phyloP scores from a whole-genome alignment of 1,140 invertebrate genomes.

The Daktulosphaira vitifoliae region DNA sequence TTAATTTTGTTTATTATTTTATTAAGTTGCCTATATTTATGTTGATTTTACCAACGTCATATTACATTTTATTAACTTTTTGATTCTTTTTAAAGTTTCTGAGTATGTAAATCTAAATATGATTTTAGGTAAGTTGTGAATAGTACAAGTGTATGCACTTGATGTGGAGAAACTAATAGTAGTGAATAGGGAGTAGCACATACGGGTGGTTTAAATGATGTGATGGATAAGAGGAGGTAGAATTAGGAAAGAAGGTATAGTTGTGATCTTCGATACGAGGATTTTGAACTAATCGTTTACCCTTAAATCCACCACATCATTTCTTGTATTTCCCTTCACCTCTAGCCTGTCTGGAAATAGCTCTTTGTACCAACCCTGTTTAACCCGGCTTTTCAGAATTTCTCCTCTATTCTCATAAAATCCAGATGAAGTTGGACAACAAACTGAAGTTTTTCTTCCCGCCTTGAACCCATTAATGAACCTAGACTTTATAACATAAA shows the following conservation, averaged over 20 bases:
- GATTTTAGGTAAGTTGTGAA: slow-evolving; percentile 14
- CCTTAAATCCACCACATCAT: background rate
- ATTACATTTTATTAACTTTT: too few species aligned
- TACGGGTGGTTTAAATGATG: background rate
- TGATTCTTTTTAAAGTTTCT: slow-evolving; percentile 27
- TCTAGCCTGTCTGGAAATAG: slow-evolving; percentile 29
- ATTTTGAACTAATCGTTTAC: slow-evolving; percentile 13
- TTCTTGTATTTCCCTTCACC: slow-evolving; percentile 19
- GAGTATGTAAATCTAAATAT: slow-evolving; percentile 28
- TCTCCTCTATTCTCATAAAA: background rate
- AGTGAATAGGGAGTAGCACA: too few species aligned
- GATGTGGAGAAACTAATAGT: background rate
- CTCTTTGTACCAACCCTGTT: slow-evolving; percentile 31
- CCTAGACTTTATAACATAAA: background rate
- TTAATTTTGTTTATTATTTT: too few species aligned
- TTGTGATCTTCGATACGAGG: slow-evolving; percentile 22
- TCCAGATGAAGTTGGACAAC: slow-evolving; percentile 22
- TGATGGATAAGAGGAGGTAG: background rate
- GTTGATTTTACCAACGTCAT: too few species aligned
- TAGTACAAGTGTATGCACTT: background rate
- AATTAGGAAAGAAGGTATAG: background rate
- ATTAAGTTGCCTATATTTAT: too few species aligned
- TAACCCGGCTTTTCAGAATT: slow-evolving; percentile 25
- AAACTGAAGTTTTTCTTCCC: slow-evolving; percentile 9
- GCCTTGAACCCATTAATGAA: background rate